Conservation (phyloP, 2,113 vertebrate species). For the Halichoerus grypus region DNA sequence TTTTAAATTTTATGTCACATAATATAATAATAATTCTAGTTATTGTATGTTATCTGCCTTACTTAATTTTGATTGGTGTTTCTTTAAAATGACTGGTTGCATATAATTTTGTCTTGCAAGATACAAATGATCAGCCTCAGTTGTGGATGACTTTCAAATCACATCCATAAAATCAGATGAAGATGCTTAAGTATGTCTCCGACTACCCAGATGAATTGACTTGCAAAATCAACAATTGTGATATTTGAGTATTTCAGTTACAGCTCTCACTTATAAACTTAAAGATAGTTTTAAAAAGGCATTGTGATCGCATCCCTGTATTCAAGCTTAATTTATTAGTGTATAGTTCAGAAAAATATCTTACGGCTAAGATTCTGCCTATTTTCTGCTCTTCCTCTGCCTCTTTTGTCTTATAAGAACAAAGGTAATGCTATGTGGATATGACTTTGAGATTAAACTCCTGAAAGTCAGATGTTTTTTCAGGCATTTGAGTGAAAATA, state of each 20-base stretch:
- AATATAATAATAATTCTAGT: conserved; percentile 25
- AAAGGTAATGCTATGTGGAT: background rate
- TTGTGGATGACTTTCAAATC: background rate
- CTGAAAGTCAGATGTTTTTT: background rate
- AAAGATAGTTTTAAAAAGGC: background rate
- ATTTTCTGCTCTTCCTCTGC: background rate
- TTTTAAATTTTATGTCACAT: conserved; percentile 5
- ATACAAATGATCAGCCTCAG: background rate
- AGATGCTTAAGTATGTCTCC: background rate
- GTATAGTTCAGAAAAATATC: conserved; percentile 6
- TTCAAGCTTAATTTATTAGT: background rate
- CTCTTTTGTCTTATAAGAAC: background rate
- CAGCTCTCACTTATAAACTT: background rate
- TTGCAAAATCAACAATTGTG: background rate
- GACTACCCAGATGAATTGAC: background rate
- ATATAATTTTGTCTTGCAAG: background rate
- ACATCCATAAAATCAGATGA: conserved; percentile 45
- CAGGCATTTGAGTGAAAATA: background rate
- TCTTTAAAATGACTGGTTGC: background rate
- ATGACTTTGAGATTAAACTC: background rate
- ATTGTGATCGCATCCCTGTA: background rate
- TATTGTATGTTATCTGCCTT: background rate
- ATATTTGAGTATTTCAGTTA: conserved; percentile 39
- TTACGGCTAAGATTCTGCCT: background rate
- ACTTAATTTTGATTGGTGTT: conserved; percentile 9